Percentiles rank a stretch among this genome's conserved stretches.
Evolutionary conservation across 2,113 vertebrate genomes (phyloP).

Genomic region (Scalopus aquaticus): DNA sequence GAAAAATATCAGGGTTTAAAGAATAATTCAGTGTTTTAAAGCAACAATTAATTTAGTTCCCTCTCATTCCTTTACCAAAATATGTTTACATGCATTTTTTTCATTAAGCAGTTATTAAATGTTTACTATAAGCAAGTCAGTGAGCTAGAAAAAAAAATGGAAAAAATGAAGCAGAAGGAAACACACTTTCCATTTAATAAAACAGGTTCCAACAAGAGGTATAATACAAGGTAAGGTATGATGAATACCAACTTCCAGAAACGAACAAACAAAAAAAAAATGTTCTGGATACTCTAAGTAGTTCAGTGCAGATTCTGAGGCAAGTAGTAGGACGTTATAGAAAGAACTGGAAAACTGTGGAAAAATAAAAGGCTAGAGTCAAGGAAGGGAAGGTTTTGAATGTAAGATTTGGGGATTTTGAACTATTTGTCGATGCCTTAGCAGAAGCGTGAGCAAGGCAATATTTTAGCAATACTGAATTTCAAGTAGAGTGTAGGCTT

Average conservation of each 20-base stretch:
- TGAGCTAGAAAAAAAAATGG: not conserved
- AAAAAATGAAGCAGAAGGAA: not conserved
- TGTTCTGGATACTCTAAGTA: not conserved
- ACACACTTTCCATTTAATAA: not conserved
- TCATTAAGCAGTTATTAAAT: not conserved
- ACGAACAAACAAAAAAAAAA: not conserved
- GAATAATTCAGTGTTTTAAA: not conserved
- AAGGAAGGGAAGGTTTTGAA: not conserved
- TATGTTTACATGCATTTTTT: not conserved
- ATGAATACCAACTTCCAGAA: not conserved
- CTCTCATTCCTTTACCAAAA: constrained; percentile 8
- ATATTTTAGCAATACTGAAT: not conserved
- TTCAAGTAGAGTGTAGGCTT: not conserved
- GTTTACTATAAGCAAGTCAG: not conserved
- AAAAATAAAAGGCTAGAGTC: not conserved
- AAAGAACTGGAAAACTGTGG: not conserved
- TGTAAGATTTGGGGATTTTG: not conserved
- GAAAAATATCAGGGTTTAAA: not conserved
- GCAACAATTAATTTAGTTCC: not conserved
- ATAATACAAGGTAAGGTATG: not conserved
- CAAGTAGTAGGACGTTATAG: not conserved
- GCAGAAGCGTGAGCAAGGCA: not conserved
- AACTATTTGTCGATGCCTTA: not conserved
- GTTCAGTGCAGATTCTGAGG: not conserved
- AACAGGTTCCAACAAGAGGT: not conserved